Conservation (phyloP, 2,797 vertebrate genomes). For the Choloepus didactylus region DNA sequence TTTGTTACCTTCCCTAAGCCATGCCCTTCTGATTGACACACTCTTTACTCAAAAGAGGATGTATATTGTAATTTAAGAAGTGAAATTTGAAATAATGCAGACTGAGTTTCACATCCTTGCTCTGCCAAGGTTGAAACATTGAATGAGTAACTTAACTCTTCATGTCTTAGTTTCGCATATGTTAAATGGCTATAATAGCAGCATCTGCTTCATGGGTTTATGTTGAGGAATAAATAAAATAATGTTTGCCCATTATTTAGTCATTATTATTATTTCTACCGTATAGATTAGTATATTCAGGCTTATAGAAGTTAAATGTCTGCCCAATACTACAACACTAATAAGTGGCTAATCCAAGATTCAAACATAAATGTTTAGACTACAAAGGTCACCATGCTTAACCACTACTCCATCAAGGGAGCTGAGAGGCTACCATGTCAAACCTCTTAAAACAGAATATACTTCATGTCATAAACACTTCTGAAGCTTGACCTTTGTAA, state of each 20-base stretch:
- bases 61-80: slow-evolving; percentile 2
- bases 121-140: not conserved
- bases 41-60: not conserved
- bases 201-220: not conserved
- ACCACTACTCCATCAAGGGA: not conserved
- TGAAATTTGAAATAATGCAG: not conserved
- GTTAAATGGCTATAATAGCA: not conserved
- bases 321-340: not conserved
- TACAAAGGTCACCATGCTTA: not conserved
- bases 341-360: not conserved
- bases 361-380: not conserved
- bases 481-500: not conserved
- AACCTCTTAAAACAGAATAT: not conserved
- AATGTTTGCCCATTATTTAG: not conserved
- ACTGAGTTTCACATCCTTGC: not conserved
- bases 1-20: not conserved
- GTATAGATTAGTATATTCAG: not conserved
- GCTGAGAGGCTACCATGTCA: not conserved
- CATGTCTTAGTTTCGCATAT: not conserved
- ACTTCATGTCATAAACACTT: not conserved
- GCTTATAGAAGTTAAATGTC: not conserved
- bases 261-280: not conserved
- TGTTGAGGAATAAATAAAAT: not conserved
- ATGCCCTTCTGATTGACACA: not conserved
- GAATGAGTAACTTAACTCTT: not conserved